Conservation (phyloP, 2,888 invertebrate species). For the Pseudoips prasinana region DNA sequence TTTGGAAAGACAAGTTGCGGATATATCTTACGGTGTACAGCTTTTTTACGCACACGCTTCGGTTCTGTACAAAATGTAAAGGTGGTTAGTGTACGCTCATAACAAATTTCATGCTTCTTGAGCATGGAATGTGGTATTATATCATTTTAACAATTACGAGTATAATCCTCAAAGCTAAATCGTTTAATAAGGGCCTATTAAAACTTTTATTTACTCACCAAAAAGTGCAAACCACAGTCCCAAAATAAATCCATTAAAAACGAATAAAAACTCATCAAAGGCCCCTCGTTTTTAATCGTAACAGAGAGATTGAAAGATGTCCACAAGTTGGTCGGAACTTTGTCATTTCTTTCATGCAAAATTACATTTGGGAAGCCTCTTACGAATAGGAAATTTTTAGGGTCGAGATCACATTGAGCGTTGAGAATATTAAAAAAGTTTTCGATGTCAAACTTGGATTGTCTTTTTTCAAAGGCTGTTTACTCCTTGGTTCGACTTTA, state of each 20-base stretch:
- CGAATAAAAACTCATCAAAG: slow-evolving; percentile 34
- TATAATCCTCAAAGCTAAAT: too few species aligned
- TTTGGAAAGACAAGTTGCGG: too few species aligned
- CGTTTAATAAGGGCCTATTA: not conserved
- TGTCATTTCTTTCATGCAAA: slow-evolving; percentile 76
- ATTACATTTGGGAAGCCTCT: slow-evolving; percentile 66
- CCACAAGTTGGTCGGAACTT: slow-evolving; percentile 61
- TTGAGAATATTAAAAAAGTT: slow-evolving; percentile 80
- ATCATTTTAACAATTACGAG: too few species aligned
- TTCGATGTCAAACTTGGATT: slow-evolving; percentile 69
- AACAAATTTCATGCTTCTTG: too few species aligned
- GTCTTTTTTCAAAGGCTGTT: slow-evolving; percentile 74
- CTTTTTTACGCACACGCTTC: too few species aligned
- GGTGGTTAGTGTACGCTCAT: too few species aligned
- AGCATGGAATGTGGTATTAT: too few species aligned
- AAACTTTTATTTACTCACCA: not conserved
- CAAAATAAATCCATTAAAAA: slow-evolving; percentile 23
- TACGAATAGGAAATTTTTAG: slow-evolving; percentile 62
- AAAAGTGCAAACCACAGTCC: not conserved
- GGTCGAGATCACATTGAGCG: slow-evolving; percentile 72
- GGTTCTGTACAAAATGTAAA: too few species aligned
- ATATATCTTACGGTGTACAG: too few species aligned
- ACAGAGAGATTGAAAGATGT: slow-evolving; percentile 54
- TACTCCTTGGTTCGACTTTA: slow-evolving; percentile 42
- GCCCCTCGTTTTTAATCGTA: slow-evolving; percentile 28